Evolutionary conservation across 2,113 vertebrate species (phyloP).

Genomic region (Empidonax alnorum): DNA sequence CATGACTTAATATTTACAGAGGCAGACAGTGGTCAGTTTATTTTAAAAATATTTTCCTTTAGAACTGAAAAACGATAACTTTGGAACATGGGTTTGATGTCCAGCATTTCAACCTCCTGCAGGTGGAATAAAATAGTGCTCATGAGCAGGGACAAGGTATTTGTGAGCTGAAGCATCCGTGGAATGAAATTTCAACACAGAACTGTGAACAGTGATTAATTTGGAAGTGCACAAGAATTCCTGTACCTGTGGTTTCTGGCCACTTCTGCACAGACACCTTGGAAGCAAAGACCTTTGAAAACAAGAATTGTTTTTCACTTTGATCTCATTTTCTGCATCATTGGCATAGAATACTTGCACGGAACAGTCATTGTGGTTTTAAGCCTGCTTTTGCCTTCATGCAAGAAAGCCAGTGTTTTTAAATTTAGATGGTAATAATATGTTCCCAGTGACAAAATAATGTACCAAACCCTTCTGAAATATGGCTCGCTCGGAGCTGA

Average conservation of each 20-base stretch:
- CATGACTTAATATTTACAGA: not conserved
- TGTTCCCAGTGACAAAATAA: constrained; percentile 45
- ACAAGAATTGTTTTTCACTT: not conserved
- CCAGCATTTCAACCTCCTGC: not conserved
- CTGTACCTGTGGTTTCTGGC: not conserved
- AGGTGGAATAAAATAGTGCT: not conserved
- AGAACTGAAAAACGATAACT: not conserved
- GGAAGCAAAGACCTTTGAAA: not conserved
- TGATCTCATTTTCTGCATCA: not conserved
- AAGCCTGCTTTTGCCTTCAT: not conserved
- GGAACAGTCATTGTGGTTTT: constrained; percentile 13
- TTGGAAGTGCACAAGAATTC: not conserved
- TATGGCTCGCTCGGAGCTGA: not conserved
- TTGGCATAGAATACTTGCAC: not conserved
- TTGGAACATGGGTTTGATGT: not conserved
- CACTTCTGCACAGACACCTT: not conserved
- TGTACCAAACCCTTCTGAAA: not conserved
- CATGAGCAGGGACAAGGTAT: not conserved
- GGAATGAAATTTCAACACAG: not conserved
- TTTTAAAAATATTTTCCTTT: not conserved
- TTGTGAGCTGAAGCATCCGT: not conserved
- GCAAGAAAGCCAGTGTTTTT: constrained; percentile 20
- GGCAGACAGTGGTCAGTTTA: not conserved
- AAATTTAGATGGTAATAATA: constrained; percentile 58
- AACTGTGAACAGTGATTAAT: not conserved